Base-by-base conservation (phyloP, 2,888 invertebrate genomes). In the Bimastos eiseni region DNA sequence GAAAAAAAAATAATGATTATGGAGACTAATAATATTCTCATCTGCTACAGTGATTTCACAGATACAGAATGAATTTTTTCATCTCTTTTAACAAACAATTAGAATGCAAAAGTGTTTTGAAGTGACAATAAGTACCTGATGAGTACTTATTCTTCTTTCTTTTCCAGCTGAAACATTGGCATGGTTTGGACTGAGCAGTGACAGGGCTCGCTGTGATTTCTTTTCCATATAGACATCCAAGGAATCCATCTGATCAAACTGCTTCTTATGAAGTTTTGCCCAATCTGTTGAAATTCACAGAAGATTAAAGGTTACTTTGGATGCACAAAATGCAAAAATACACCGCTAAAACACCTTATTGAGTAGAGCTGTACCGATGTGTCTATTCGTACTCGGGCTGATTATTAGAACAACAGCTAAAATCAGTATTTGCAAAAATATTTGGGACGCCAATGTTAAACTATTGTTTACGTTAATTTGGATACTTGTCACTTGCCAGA, bases 231-330 rank as follows among this genome's bases (percentile, higher is more conserved):
- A 70, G n/a, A 70, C 70, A 70, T 70, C 70, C 70, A 70, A 70
- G n/a, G 70, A 70, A n/a, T 70, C 70, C 70, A 70, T 70, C 70
- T 70, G 70, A 70, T 70, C 70, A 70, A 70, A 70, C 70, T 70
- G 70, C n/a, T 13, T 70, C 70, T 70, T 70, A 70, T 70, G 70
- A n/a, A 70, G 70, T 70, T 70, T 70, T 70, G 70, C 70, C 70
- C 70, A 70, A n/a, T 70, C 70, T 70, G 70, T n/a, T 70, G 70
- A 70, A 15, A 70, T 0, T 70, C 8, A n/a, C 30, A 70, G n/a
- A 30, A 24, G 70, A n/a, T n/a, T 70, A 70, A 70, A 70, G 70
- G n/a, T n/a, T 70, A 0, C 30, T 6, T 70, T 5, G 6, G 17
- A 8, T 70, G 17, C 5, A 70, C 11, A n/a, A 70, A 70, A 17